These are phyloP conservation scores for Gnathonemus echidnorhynchus DNA, from an alignment of 2,113 vertebrate genomes.

Conservation along the genomic window DNA sequence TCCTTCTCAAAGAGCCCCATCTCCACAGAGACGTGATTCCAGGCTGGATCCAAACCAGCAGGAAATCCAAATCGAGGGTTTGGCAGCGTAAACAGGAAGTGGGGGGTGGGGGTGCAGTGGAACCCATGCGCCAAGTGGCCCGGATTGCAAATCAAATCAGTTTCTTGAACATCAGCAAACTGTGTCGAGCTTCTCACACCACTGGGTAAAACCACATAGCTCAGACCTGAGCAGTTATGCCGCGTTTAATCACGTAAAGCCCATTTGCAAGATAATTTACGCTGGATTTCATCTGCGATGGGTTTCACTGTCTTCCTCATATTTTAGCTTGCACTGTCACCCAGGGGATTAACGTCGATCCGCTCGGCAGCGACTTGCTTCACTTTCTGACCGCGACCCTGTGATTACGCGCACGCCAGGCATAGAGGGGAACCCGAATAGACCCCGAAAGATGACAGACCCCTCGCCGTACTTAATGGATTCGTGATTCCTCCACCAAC, in stretches of 20 bases:
- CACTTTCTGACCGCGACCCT: background rate
- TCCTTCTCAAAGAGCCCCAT: background rate
- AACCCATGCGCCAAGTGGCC: background rate
- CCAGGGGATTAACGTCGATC: background rate
- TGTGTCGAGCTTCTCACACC: background rate
- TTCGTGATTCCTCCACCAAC: slow-evolving; percentile 17
- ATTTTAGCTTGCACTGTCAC: background rate
- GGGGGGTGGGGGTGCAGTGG: background rate
- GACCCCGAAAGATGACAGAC: slow-evolving; percentile 11
- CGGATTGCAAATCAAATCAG: background rate
- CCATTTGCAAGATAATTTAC: background rate
- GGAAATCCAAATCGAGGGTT: background rate
- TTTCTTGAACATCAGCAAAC: background rate
- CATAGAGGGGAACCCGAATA: background rate
- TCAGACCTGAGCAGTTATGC: background rate
- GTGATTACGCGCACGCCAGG: background rate
- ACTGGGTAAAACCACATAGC: background rate
- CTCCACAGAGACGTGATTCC: background rate
- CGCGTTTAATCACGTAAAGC: background rate
- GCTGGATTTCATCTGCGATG: background rate
- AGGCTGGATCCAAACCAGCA: background rate
- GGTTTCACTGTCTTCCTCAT: too few species aligned
- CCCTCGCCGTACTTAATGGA: slow-evolving; percentile 26
- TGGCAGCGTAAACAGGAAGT: background rate
- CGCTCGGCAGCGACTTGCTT: background rate